Evolutionary conservation across 2,797 vertebrate genomes (phyloP), one percentile per base, ranked within the genome.

Genomic region (Numenius phaeopus): DNA sequence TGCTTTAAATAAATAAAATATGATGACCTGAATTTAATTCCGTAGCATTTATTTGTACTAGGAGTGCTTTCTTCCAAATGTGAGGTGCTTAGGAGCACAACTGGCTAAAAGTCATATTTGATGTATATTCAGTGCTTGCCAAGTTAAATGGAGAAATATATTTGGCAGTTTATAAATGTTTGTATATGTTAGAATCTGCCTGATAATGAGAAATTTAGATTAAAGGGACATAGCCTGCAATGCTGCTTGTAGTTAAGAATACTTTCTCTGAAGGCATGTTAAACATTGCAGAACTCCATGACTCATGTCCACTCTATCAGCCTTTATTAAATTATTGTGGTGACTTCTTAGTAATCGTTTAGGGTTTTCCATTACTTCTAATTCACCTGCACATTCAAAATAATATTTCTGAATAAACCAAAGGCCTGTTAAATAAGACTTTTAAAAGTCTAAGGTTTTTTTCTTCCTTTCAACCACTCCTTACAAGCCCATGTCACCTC

Each of bases 161-260:
- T 64, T 76, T 95, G 80, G 62, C 57, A 64, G 49, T 39, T 87
- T 69, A 77, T n/a, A 84, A 89, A 76, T 50, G 22, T 87, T 91
- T 89, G 20, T 79, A 34, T 69, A 40, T 40, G 10, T 76, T 62
- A 82, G 39, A 89, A 80, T 89, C 61, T 65, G 52, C 30, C 80
- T 81, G 61, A 86, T 72, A 88, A 90, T 59, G 29, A 83, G 37
- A 84, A 95, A 87, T 66, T 85, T 78, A 32, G n/a, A 69, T 88
- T 58, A 83, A 44, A 88, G 24, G 22, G 24, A 86, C 16, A 80
- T 18, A 87, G 39, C 2, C 40, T 91, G 16, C 17, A 62, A 37
- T 15, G 7, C 0, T 4, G 52, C 18, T 55, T 32, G 52, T 21
- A 80, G 39, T 65, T 93, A 72, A 82, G 59, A 70, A 44, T 70